A percentile compares a stretch with the other conserved stretches of the same genome.
Evolutionary conservation across 2,113 vertebrate species (phyloP).

Genomic region (Gasterosteus aculeatus): DNA sequence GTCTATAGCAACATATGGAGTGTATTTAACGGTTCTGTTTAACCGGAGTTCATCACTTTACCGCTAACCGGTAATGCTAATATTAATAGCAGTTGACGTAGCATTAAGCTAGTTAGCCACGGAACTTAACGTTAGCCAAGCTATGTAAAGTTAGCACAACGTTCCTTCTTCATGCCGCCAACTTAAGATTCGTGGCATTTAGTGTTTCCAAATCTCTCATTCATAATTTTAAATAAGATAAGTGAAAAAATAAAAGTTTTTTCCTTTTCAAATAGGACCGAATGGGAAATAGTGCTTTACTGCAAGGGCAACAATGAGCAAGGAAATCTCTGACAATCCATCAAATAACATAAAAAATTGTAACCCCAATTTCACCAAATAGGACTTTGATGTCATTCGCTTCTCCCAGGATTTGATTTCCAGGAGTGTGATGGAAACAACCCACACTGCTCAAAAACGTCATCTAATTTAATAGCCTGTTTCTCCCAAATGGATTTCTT

Average conservation of each 20-base stretch:
- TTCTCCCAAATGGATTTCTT: neutral
- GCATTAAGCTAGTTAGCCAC: constrained; percentile 13
- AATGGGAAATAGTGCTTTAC: neutral
- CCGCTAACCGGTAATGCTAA: constrained; percentile 18
- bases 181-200: neutral
- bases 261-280: too few species aligned
- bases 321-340: neutral
- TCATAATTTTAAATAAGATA: neutral
- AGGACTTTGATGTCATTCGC: neutral
- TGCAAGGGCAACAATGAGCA: neutral
- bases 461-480: too few species aligned
- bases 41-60: too few species aligned
- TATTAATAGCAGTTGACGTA: neutral
- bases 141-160: neutral
- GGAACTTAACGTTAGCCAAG: neutral
- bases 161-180: neutral
- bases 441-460: neutral
- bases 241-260: neutral
- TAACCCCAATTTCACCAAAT: neutral
- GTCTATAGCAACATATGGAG: neutral
- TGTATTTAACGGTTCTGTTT: neutral
- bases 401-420: too few species aligned
- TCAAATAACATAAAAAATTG: neutral
- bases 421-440: neutral
- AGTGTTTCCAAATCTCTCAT: neutral